These are phyloP conservation scores for Leistus spinibarbis DNA, from an alignment of 2,888 invertebrate species.

Conservation along the genomic window DNA sequence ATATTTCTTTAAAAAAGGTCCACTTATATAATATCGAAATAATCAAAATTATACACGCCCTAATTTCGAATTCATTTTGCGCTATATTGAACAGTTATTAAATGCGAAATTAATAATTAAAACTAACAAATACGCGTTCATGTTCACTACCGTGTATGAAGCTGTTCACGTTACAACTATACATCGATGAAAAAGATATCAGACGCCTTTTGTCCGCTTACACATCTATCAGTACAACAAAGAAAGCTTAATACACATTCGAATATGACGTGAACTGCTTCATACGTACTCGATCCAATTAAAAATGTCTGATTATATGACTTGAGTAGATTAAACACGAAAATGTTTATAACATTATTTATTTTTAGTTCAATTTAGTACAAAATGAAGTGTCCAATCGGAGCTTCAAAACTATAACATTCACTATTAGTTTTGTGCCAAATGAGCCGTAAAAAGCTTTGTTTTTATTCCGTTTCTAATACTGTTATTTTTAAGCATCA, in stretches of 20 bases:
- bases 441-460: not conserved
- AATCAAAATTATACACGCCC: not conserved
- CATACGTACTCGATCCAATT: too few species aligned
- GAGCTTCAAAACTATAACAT: not conserved
- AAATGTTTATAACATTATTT: too few species aligned
- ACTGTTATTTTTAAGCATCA: not conserved
- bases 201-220: too few species aligned
- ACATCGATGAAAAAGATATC: too few species aligned
- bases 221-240: too few species aligned
- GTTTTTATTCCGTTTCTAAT: not conserved
- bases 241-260: too few species aligned
- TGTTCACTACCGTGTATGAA: too few species aligned
- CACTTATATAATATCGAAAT: not conserved
- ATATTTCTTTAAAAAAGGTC: not conserved
- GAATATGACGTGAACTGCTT: too few species aligned
- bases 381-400: not conserved
- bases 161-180: too few species aligned
- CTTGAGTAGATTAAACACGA: too few species aligned
- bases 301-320: too few species aligned
- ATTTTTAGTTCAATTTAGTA: not conserved
- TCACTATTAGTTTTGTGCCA: not conserved
- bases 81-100: not conserved
- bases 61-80: not conserved
- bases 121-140: not conserved
- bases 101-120: not conserved